A percentile compares a stretch with the other conserved stretches of the same genome.
phyloP scores from a whole-genome alignment of 2,888 invertebrate species.

The Perizoma flavofasciatum region DNA sequence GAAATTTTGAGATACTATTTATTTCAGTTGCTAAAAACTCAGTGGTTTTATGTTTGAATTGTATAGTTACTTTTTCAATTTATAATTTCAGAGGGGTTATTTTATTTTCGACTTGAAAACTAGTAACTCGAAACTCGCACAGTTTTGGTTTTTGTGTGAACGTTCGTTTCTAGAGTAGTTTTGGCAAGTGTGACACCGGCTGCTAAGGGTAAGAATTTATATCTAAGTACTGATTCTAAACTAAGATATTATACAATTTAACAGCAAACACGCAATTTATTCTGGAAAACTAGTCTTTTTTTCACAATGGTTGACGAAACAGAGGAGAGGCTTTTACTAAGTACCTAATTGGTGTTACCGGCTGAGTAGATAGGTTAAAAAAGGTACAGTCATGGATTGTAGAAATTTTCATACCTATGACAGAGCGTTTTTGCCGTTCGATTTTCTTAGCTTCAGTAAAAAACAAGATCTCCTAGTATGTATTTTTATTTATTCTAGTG shows the following conservation, averaged over 20 bases:
- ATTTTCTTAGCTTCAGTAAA: too few species aligned
- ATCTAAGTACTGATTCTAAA: neutral
- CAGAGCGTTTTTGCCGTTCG: too few species aligned
- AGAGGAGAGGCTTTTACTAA: too few species aligned
- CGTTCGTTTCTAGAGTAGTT: constrained; percentile 22
- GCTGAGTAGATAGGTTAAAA: too few species aligned
- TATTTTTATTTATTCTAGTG: constrained; percentile 15
- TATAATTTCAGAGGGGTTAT: neutral
- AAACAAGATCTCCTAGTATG: neutral
- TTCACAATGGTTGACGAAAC: too few species aligned
- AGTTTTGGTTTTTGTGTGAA: constrained; percentile 29
- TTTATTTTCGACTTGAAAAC: constrained; percentile 1
- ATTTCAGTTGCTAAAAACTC: neutral
- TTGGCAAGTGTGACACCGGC: constrained; percentile 11
- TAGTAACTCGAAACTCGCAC: constrained; percentile 16
- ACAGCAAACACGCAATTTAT: neutral
- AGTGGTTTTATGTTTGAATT: neutral
- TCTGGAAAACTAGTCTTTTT: too few species aligned
- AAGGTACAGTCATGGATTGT: too few species aligned
- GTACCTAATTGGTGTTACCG: too few species aligned
- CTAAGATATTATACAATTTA: neutral
- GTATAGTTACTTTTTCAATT: constrained; percentile 13
- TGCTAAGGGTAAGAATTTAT: constrained; percentile 21
- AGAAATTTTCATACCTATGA: too few species aligned
- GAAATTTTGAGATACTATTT: neutral